Percentiles rank a stretch among this genome's conserved stretches.
phyloP scores from a whole-genome alignment of 2,113 vertebrate genomes.

The Ellobius talpinus region DNA sequence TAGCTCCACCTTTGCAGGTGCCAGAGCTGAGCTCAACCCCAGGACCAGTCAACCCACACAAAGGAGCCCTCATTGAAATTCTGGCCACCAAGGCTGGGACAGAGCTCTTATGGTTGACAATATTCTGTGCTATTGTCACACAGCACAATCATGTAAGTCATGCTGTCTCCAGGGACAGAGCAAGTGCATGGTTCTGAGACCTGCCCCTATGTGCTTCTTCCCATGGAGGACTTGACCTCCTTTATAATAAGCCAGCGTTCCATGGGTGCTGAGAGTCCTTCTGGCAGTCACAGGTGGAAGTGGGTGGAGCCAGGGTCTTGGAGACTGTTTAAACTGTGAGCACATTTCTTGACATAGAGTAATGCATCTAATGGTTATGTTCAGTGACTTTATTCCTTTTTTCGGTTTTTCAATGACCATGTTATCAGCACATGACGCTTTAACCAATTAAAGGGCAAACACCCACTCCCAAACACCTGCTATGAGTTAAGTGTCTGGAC shows the following conservation, averaged over 20 bases:
- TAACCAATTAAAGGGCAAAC: background rate
- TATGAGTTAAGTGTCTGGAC: background rate
- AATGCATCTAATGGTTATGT: background rate
- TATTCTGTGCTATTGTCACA: background rate
- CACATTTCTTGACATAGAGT: background rate
- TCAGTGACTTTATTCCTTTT: background rate
- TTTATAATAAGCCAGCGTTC: background rate
- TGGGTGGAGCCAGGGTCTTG: background rate
- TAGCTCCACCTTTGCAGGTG: background rate
- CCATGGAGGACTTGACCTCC: background rate
- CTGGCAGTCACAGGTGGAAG: background rate
- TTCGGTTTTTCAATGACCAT: constrained; percentile 1
- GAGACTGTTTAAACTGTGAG: background rate
- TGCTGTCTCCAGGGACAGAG: background rate
- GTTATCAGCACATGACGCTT: background rate
- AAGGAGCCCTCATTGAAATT: background rate
- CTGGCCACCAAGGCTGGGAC: background rate
- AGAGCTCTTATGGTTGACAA: background rate
- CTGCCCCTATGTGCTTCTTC: background rate
- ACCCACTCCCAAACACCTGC: background rate
- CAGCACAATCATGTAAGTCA: background rate
- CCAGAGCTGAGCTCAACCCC: background rate
- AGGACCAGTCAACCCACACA: background rate
- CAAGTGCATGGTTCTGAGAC: background rate
- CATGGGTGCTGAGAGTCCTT: background rate